Percentiles rank a stretch among this genome's conserved stretches.
Conservation (phyloP, 2,797 vertebrate species). For the Pitangus sulphuratus region DNA sequence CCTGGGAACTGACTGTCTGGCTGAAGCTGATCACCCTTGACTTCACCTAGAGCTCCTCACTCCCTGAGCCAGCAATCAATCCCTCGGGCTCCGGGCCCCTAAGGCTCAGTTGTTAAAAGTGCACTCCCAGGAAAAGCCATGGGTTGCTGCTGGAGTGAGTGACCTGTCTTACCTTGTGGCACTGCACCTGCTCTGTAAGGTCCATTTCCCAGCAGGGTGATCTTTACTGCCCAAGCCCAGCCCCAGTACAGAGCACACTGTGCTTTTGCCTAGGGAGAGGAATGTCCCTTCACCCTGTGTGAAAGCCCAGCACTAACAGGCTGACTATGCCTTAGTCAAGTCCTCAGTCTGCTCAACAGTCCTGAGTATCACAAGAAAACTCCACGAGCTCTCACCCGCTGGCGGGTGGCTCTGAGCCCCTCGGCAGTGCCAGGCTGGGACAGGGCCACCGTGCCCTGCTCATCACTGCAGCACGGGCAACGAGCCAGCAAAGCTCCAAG, state of each 20-base stretch:
- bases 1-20: constrained; percentile 8
- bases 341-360: neutral
- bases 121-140: fast-evolving
- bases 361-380: fast-evolving
- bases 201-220: neutral
- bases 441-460: neutral
- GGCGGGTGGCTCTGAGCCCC: fast-evolving
- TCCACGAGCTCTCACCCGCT: fast-evolving
- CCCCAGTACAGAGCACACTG: fast-evolving
- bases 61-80: neutral
- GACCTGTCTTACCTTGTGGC: fast-evolving
- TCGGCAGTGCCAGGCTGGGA: fast-evolving
- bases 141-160: neutral
- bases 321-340: fast-evolving
- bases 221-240: neutral
- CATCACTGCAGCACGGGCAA: fast-evolving
- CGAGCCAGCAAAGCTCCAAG: neutral
- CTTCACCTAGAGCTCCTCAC: constrained; percentile 34
- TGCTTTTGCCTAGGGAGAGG: too few relatives aligned
- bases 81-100: neutral
- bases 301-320: neutral
- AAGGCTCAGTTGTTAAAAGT: fast-evolving
- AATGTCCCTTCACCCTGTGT: fast-evolving
- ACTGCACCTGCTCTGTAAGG: neutral
- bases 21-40: constrained; percentile 58